Evolutionary conservation across 2,113 vertebrate species (phyloP), one percentile per base, ranked within the genome.

Genomic region (Actenoides lindsayi): DNA sequence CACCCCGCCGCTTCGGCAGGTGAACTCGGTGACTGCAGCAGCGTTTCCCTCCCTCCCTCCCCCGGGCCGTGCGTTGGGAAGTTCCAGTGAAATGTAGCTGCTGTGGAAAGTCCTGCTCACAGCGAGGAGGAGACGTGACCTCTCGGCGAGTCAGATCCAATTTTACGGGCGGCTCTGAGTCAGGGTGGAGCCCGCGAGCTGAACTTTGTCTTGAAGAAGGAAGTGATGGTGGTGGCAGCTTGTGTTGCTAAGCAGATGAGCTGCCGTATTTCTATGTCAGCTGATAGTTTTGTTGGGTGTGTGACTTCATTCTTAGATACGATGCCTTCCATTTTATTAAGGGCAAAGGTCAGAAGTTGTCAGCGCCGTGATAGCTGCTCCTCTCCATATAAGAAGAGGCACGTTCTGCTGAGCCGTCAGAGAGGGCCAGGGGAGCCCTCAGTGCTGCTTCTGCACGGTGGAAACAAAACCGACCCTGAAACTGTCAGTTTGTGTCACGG

Each of bases 31-130:
- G 77, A 20, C 86, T 65, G 41, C 17, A 0, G 83, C 1, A 0
- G 83, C 2, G 9, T 53, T 65, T 83, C 65, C 69, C 63, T 86
- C 74, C 80, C 50, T 51, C 23, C 50, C 70, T 78, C 24, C 63
- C 44, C 80, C 4, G 2, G 51, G 63, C 75, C 50, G 59, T 4
- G 21, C 2, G 0, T 6, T 69, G 79, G 87, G 90, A 93, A 94
- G 85, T 94, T 93, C 85, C 94, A 50, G 41, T 65, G 89, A 84
- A 95, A 87, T 17, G 35, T 0, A 84, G 77, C 69, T 42, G 70
- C 86, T n/a, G 53, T 64, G 95, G 95, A 89, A 96, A 95, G 96
- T 95, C 92, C 89, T 82, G 92, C 80, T 96, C 83, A 83, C 53
- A 18, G 89, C 2, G 4, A 56, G 51, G 37, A 74, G 93, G 74